These are phyloP conservation scores for Drosophila willistoni DNA, from an alignment of 1,140 invertebrate species.

Conservation along the genomic window DNA sequence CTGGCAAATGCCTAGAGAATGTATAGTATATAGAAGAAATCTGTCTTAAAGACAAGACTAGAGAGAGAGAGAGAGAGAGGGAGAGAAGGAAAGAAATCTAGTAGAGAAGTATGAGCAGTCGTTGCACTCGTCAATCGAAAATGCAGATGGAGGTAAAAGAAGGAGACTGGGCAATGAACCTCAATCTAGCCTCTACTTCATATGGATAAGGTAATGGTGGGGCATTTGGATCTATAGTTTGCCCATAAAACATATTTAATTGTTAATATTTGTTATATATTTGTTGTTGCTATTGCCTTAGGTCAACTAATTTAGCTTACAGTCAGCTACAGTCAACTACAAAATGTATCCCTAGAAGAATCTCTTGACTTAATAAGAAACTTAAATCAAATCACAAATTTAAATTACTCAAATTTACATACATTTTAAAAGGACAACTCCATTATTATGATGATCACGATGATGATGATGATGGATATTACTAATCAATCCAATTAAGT, in stretches of 20 bases:
- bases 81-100: neutral
- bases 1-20: neutral
- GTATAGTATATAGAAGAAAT: neutral
- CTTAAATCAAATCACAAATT: neutral
- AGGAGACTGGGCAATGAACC: slow-evolving; percentile 11
- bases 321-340: too few relatives aligned
- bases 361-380: too few relatives aligned
- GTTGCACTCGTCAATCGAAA: slow-evolving; percentile 14
- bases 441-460: slow-evolving; percentile 48
- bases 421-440: slow-evolving; percentile 77
- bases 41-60: slow-evolving; percentile 14
- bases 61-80: neutral
- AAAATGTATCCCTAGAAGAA: too few relatives aligned
- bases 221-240: neutral
- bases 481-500: slow-evolving; percentile 31
- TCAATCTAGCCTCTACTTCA: neutral
- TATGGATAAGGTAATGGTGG: too few relatives aligned
- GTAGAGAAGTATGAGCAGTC: neutral
- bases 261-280: too few relatives aligned
- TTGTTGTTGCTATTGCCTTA: slow-evolving; percentile 4
- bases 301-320: slow-evolving; percentile 5
- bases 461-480: slow-evolving; percentile 35
- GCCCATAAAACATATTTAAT: too few relatives aligned
- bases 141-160: slow-evolving; percentile 5
- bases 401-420: slow-evolving; percentile 42